These are phyloP conservation scores for Cephus spinipes DNA, from an alignment of 2,888 invertebrate genomes.

Conservation along the genomic window DNA sequence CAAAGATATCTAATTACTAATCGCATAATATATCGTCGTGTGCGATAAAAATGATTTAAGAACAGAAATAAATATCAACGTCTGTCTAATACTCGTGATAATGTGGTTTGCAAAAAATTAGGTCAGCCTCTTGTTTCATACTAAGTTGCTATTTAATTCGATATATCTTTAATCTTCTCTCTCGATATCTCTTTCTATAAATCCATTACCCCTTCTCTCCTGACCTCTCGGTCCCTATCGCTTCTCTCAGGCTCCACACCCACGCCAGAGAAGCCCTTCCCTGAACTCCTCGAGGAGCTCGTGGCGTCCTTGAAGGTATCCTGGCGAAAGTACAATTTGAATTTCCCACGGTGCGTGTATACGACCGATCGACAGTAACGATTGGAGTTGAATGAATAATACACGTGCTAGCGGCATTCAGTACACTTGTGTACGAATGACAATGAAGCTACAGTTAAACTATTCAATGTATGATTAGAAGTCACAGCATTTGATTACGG, in stretches of 20 bases:
- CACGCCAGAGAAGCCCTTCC: neutral
- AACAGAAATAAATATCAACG: neutral
- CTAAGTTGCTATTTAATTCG: neutral
- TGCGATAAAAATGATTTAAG: neutral
- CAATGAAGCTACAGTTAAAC: neutral
- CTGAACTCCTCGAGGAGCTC: neutral
- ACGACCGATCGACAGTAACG: neutral
- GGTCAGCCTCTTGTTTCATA: neutral
- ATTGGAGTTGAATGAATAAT: neutral
- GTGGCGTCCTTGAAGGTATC: neutral
- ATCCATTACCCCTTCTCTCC: neutral
- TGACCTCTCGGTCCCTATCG: neutral
- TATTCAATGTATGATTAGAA: neutral
- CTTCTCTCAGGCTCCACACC: neutral
- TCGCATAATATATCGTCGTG: neutral
- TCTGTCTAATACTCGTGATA: neutral
- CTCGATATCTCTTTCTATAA: neutral
- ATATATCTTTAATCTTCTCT: neutral
- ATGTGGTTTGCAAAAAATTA: neutral
- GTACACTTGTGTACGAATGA: neutral
- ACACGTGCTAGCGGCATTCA: neutral
- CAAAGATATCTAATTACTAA: neutral
- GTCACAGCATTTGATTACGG: neutral
- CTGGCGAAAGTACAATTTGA: neutral
- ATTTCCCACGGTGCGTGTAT: conserved; percentile 11